phyloP scores from a whole-genome alignment of 2,888 invertebrate genomes.

The Onthophagus sagittarius region DNA sequence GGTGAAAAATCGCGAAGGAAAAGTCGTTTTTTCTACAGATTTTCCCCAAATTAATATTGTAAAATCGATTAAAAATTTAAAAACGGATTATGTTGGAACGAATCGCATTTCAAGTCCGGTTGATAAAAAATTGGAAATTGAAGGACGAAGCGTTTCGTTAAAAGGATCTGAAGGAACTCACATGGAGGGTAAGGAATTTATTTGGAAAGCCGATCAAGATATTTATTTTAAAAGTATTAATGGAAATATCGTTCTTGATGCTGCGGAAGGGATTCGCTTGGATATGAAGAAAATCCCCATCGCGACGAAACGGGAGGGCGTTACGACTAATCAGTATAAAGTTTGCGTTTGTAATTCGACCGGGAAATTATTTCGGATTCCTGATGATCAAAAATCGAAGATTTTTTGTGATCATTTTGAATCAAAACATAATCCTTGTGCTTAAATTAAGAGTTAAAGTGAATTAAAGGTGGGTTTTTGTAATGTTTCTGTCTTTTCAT shows the following conservation, averaged over 20 bases:
- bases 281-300: slow-evolving; percentile 70
- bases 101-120: slow-evolving; percentile 72
- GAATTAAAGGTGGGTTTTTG: too few relatives aligned
- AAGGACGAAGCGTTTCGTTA: slow-evolving; percentile 61
- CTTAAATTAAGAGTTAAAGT: too few relatives aligned
- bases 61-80: slow-evolving; percentile 60
- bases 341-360: slow-evolving; percentile 89
- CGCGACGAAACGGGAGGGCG: slow-evolving; percentile 50
- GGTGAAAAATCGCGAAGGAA: slow-evolving; percentile 59
- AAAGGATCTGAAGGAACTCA: slow-evolving; percentile 77
- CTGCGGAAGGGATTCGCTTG: slow-evolving; percentile 66
- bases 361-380: slow-evolving; percentile 75
- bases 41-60: slow-evolving; percentile 70
- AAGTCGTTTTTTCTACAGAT: slow-evolving; percentile 70
- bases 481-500: too few relatives aligned
- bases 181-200: slow-evolving; percentile 67
- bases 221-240: slow-evolving; percentile 72
- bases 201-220: slow-evolving; percentile 76
- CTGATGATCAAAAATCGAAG: slow-evolving; percentile 51
- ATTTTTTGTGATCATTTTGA: slow-evolving; percentile 63
- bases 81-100: slow-evolving; percentile 64
- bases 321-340: slow-evolving; percentile 66
- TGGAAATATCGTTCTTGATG: slow-evolving; percentile 67
- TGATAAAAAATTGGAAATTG: slow-evolving; percentile 61
- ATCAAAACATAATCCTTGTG: slow-evolving; percentile 62